Base-by-base conservation (phyloP, 2,888 invertebrate species). In the Leucophora obtusa region DNA sequence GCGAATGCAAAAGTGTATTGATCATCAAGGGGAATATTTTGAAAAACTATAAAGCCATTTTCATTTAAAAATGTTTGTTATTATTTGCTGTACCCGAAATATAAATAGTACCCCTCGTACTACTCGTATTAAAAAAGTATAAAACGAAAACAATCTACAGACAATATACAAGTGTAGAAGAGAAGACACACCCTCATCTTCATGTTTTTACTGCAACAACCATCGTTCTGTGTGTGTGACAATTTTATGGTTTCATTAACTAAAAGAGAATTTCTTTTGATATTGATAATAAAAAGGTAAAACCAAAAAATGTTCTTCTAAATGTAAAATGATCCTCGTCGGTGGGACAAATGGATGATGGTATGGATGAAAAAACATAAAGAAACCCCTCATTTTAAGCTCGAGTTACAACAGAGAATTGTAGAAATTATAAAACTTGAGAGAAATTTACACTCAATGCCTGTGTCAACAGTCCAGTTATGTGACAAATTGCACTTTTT, bases 161-260 rank as follows among this genome's bases (percentile, higher is more conserved):
- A 65, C 66, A 70, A 66, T 50, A 63, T 35, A 38, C 79, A 79
- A 70, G 79, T 79, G 79, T 62, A 70, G 28, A 28, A 75, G n/a
- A 59, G 17, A 50, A 71, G 63, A 59, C 72, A 80, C 76, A 76
- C 80, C 71, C 80, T 72, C 72, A 38, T 38, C 11, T 11, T 9
- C 43, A 21, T 60, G 28, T 28, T 28, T 7, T 7, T 28, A 28
- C 7, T 6, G 28, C 7, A 28, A 28, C 7, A 59, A 3, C n/a
- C 14, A 9, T 47, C n/a, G 2, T 59, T 28, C 15, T 33, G 5
- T 15, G 38, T 18, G 11, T 10, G 62, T 63, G 33, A 72, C 58
- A 65, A 76, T 65, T 80, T 38, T 77, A 73, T 80, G 80, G 72
- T 69, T 76, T 76, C 80, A 76, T 80, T 80, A 62, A 69, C 50